Percentiles rank a stretch among this genome's conserved stretches.
These are phyloP conservation scores for Acholoe squamosa DNA, from an alignment of 2,888 invertebrate genomes.

Conservation along the genomic window DNA sequence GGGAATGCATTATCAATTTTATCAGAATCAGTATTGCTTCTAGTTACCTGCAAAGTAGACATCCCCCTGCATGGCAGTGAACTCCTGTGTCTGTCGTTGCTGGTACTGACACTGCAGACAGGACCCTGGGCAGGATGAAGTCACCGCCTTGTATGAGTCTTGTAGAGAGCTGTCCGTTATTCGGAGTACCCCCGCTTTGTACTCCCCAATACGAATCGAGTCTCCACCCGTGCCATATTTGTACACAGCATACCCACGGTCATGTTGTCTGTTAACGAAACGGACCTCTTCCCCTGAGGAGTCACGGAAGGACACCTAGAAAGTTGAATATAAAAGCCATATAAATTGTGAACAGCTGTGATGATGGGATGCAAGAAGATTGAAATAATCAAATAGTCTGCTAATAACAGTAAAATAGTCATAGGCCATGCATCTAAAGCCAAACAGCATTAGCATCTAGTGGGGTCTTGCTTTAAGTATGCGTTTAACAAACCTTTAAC, in stretches of 20 bases:
- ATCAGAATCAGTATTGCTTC: too few species aligned
- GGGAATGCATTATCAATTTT: too few species aligned
- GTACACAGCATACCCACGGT: conserved; percentile 69
- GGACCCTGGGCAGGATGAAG: conserved; percentile 72
- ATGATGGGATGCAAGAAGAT: too few species aligned
- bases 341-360: too few species aligned
- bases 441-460: too few species aligned
- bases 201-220: conserved; percentile 21
- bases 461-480: too few species aligned
- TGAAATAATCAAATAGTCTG: too few species aligned
- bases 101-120: conserved; percentile 59
- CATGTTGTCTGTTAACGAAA: conserved; percentile 72
- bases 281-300: conserved; percentile 71
- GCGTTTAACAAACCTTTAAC: too few species aligned
- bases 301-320: conserved; percentile 72
- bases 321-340: too few species aligned
- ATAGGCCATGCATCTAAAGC: too few species aligned
- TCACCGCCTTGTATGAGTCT: conserved; percentile 69
- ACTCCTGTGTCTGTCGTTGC: conserved; percentile 15
- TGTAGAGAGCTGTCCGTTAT: conserved; percentile 37
- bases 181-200: conserved; percentile 17
- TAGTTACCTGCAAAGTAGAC: conserved; percentile 77
- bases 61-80: conserved; percentile 76
- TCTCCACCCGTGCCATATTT: conserved; percentile 58
- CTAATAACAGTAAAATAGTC: too few species aligned